Base-by-base conservation (phyloP, 2,113 vertebrate genomes). In the Neogobius melanostomus region DNA sequence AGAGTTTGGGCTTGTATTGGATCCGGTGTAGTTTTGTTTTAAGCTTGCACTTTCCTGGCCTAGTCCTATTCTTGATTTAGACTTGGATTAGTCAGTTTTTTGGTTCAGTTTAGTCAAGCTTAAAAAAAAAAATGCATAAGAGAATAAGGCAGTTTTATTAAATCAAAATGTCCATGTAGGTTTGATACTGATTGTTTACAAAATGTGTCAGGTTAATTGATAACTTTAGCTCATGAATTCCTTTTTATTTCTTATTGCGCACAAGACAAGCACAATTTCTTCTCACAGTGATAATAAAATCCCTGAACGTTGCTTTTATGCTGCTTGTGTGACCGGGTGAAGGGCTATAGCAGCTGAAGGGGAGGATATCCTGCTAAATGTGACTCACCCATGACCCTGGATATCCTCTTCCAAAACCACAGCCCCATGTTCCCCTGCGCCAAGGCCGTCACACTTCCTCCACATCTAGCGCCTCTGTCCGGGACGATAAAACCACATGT, bases 351-450 rank as follows among this genome's bases (percentile, higher is more conserved):
- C 15, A 21, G 70, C 36, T 10, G 47, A 54, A 59, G 70, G 28
- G 42, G 36, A 87, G 92, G 91, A 91, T 83, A 85, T 92, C 91
- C 91, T 90, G 85, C 60, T 56, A 60, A 69, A 8, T 45, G 65
- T 5, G 21, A 6, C 12, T 11, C 73, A 88, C 80, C 85, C 89
- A 71, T 81, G 79, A 88, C 84, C 82, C 72, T 50, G 86, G 89
- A 92, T 87, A 88, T 92, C 87, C 89, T 83, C 64, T 76, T 88
- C 57, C 59, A 81, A 75, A 83, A 66, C 50, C 82, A 68, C 50
- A 49, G 50, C 65, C 45, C 48, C 61, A 45, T 16, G n/a, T 69
- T 69, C 56, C 53, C 66, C 60, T 64, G 46, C 2, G 71, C 74
- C 86, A 86, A 85, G 76, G 83, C 61, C 68, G 9, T 16, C 42